Evolutionary conservation across 2,113 vertebrate genomes (phyloP).

Genomic region (Perognathus longimembris): DNA sequence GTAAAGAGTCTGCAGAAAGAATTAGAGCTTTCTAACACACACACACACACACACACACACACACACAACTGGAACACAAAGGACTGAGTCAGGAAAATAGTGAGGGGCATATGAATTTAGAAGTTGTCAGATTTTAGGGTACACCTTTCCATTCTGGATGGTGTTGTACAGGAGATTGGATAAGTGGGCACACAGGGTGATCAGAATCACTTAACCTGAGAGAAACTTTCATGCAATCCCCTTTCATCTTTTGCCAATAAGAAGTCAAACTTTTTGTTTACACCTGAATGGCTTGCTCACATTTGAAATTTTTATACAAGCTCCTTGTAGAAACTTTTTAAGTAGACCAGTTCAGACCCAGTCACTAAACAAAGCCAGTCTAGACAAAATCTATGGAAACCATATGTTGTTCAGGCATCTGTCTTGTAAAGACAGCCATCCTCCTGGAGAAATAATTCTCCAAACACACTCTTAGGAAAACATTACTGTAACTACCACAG

Average conservation of each 20-base stretch:
- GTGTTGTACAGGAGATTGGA: conserved; percentile 53
- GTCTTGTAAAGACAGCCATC: conserved; percentile 80
- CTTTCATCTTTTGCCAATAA: conserved; percentile 69
- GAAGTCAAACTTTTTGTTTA: conserved; percentile 83
- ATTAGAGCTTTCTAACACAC: conserved; percentile 82
- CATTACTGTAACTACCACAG: conserved; percentile 65
- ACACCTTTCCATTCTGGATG: conserved; percentile 74
- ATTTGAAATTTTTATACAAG: conserved; percentile 79
- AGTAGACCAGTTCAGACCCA: conserved; percentile 80
- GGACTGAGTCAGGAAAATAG: conserved; percentile 83
- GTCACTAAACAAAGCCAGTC: conserved; percentile 87
- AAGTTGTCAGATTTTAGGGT: conserved; percentile 74
- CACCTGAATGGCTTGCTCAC: conserved; percentile 72
- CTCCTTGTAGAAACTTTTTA: conserved; percentile 80
- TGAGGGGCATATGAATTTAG: conserved; percentile 80
- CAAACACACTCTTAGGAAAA: conserved; percentile 79
- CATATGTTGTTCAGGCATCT: conserved; percentile 84
- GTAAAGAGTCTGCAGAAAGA: conserved; percentile 85
- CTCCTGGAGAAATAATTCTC: conserved; percentile 73
- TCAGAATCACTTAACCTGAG: conserved; percentile 50
- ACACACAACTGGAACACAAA: conserved; percentile 78
- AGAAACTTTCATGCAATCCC: conserved; percentile 45
- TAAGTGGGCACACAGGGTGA: neutral
- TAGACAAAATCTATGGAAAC: conserved; percentile 88
- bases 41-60: conserved; percentile 68